Base-by-base conservation (phyloP, 2,797 vertebrate genomes). In the Eulemur albifrons region DNA sequence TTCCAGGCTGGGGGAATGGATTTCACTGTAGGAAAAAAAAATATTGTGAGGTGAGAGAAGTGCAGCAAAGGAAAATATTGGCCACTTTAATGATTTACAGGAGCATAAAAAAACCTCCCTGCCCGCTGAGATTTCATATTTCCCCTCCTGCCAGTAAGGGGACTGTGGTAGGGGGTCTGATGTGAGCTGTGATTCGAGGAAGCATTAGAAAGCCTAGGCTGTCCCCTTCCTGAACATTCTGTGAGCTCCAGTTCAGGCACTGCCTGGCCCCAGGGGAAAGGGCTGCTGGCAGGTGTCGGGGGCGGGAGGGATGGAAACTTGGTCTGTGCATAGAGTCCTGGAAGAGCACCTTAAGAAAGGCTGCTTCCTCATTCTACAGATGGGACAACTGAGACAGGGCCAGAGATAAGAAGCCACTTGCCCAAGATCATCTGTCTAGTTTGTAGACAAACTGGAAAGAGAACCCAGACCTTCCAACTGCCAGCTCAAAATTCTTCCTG, bases 1-100 rank as follows among this genome's bases (percentile, higher is more conserved):
- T 98, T 98, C 98, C 98, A 98, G 98, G 94, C 94, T 98, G 81
- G 98, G 97, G 97, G 98, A 98, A 98, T 98, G 98, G 98, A 98
- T 99, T 98, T 98, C 98, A 88, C 98, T 98, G 98, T 98, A 97
- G 97, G 98, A 94, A 88, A 97, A 98, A 98, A 98, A 97, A 96
- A 97, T 96, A 96, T 96, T 98, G 97, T 96, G 96, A 98, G 98
- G 97, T 96, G 50, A 96, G 97, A 97, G 98, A 96, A 97, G 98
- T 97, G 90, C 96, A 97, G 98, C 25, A 93, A 97, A 98, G 97
- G 98, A 97, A 98, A 98, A 99, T 98, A 98, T 98, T 98, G 98
- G 97, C 93, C 96, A 97, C 98, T 98, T 95, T 97, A 98, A 98
- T 98, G 98, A 98, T 98, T 98, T 98, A 98, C 97, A 98, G 98